phyloP scores from a whole-genome alignment of 2,797 vertebrate genomes.

The Tiaroga cobitis region DNA sequence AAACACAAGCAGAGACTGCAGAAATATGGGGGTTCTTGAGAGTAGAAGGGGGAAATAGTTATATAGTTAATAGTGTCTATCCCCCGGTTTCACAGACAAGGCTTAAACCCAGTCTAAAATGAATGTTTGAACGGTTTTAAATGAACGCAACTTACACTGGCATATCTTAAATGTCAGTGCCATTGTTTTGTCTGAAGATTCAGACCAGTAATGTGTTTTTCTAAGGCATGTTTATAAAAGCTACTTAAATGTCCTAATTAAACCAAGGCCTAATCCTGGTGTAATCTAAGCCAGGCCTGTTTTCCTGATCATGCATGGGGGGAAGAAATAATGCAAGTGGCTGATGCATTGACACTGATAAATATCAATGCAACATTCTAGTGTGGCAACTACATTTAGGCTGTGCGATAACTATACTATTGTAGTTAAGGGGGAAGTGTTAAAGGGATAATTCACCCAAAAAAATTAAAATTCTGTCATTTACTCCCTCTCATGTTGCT shows the following conservation, averaged over 20 bases:
- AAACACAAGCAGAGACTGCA: constrained; percentile 19
- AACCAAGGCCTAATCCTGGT: too few relatives aligned
- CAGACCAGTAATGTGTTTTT: too few relatives aligned
- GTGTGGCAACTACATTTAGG: background rate
- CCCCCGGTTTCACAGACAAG: too few relatives aligned
- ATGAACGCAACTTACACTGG: too few relatives aligned
- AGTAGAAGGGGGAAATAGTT: background rate
- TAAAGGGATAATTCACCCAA: background rate
- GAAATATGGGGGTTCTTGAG: constrained; percentile 6
- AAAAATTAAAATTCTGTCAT: background rate
- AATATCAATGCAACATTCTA: background rate
- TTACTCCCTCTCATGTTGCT: background rate
- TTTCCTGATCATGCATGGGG: background rate
- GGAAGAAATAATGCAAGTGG: constrained; percentile 5
- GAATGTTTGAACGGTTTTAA: too few relatives aligned
- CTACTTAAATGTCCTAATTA: too few relatives aligned
- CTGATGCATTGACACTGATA: background rate
- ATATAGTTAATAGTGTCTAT: background rate
- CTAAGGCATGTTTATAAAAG: too few relatives aligned
- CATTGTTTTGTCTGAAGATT: too few relatives aligned
- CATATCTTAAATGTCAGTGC: too few relatives aligned
- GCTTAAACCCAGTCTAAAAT: too few relatives aligned
- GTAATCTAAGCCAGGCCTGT: background rate
- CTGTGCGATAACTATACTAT: background rate
- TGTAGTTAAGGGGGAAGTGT: background rate